These are phyloP conservation scores for Chloropsis hardwickii DNA, from an alignment of 2,113 vertebrate species.

Conservation along the genomic window DNA sequence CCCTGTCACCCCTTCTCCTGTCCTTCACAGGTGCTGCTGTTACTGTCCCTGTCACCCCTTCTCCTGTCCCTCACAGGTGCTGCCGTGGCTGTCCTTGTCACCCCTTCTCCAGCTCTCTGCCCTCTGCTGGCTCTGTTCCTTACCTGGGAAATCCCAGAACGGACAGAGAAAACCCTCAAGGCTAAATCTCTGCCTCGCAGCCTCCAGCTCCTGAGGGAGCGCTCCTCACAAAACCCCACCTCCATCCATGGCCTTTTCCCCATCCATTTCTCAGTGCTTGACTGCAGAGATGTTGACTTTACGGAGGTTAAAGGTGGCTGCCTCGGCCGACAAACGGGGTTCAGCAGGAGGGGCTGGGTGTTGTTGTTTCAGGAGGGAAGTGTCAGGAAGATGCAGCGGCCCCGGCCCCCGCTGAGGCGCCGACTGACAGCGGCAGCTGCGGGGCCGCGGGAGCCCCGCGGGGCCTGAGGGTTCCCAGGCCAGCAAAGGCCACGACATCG, in stretches of 20 bases:
- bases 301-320: constrained; percentile 68
- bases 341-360: neutral
- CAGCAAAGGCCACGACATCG: neutral
- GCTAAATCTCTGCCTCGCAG: neutral
- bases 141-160: neutral
- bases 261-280: neutral
- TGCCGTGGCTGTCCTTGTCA: neutral
- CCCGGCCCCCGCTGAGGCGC: constrained; percentile 50
- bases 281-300: constrained; percentile 35
- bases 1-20: too few species aligned
- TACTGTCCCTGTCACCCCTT: too few species aligned
- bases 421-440: constrained; percentile 85
- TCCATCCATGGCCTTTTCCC: neutral
- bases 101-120: neutral
- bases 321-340: constrained; percentile 67
- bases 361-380: constrained; percentile 64
- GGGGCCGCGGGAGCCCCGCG: neutral
- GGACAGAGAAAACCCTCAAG: neutral
- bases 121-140: neutral
- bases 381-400: constrained; percentile 81
- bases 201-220: neutral
- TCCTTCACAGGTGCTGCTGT: too few species aligned
- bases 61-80: too few species aligned
- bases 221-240: neutral
- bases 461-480: neutral